A percentile compares a stretch with the other conserved stretches of the same genome.
Conservation (phyloP, 1,140 invertebrate species). For the Ceratina japonica region DNA sequence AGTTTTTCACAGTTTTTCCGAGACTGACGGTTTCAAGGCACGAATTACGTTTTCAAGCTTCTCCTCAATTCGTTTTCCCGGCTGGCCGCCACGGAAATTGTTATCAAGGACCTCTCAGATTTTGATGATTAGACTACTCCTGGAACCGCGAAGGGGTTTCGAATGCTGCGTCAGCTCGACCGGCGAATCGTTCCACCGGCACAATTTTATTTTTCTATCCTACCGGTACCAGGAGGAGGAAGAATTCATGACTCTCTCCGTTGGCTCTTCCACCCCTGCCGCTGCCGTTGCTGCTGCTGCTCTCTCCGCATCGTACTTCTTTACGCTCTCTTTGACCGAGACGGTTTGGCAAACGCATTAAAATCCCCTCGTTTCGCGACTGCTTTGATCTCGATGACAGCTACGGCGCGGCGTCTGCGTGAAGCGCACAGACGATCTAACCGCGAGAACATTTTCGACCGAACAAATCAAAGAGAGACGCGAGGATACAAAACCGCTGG, state of each 20-base stretch:
- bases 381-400: slow-evolving; percentile 54
- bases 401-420: background rate
- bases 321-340: slow-evolving; percentile 52
- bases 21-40: background rate
- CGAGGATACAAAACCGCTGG: slow-evolving; percentile 1
- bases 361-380: slow-evolving; percentile 53
- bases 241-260: background rate
- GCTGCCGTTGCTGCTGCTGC: too few species aligned
- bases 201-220: background rate
- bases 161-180: background rate
- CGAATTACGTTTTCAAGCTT: background rate
- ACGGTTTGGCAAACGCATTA: slow-evolving; percentile 41
- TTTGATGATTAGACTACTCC: too few species aligned
- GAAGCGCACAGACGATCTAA: background rate
- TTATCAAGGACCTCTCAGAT: too few species aligned
- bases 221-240: background rate
- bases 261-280: background rate
- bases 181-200: background rate
- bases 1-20: too few species aligned
- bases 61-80: background rate
- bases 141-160: background rate
- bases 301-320: slow-evolving; percentile 21
- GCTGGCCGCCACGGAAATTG: too few species aligned
- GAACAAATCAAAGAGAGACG: slow-evolving; percentile 25
- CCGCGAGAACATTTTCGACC: slow-evolving; percentile 35